Conservation (phyloP, 2,113 vertebrate species). For the Micronycteris hirsuta region DNA sequence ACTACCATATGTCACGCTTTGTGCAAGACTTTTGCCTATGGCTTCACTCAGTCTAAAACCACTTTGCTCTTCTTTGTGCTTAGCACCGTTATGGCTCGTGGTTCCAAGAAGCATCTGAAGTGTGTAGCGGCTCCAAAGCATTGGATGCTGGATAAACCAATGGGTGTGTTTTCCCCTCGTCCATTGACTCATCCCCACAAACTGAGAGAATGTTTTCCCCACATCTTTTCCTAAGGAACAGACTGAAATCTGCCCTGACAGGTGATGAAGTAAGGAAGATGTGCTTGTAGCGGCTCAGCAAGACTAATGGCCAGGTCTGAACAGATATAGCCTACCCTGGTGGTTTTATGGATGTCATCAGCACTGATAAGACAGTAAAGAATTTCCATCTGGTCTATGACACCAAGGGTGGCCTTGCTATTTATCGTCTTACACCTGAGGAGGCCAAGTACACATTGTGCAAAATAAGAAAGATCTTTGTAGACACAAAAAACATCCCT, state of each 20-base stretch:
- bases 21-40: neutral
- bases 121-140: constrained; percentile 90
- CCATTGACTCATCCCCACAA: constrained; percentile 94
- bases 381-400: constrained; percentile 93
- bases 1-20: neutral
- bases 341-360: constrained; percentile 96
- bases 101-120: constrained; percentile 95
- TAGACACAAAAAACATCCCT: constrained; percentile 94
- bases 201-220: constrained; percentile 92
- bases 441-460: constrained; percentile 96
- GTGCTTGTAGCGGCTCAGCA: constrained; percentile 95
- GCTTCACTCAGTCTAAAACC: neutral
- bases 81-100: constrained; percentile 80
- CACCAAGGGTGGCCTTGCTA: constrained; percentile 92
- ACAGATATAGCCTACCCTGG: constrained; percentile 92
- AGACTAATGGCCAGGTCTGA: constrained; percentile 94
- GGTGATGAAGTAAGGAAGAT: constrained; percentile 97
- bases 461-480: constrained; percentile 92
- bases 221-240: constrained; percentile 95
- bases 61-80: neutral
- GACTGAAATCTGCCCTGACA: constrained; percentile 92
- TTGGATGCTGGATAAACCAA: constrained; percentile 93
- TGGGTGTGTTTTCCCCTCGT: constrained; percentile 91
- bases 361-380: constrained; percentile 92
- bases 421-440: constrained; percentile 91